Conservation (phyloP, 2,797 vertebrate species). For the Epinephelus awoara region DNA sequence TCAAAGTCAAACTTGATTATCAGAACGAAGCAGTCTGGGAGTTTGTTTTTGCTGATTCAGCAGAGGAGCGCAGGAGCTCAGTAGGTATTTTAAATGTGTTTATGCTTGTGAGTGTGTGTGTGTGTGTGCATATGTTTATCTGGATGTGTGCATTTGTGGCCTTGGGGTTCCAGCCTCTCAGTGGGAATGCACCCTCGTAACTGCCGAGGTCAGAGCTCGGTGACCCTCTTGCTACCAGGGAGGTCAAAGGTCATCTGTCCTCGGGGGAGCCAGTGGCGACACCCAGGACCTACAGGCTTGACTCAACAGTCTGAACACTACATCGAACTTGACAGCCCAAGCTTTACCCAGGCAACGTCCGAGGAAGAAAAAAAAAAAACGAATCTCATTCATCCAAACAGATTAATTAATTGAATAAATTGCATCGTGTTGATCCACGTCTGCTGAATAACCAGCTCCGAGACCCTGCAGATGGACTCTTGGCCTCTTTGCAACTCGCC, state of each 20-base stretch:
- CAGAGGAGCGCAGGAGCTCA: constrained; percentile 1
- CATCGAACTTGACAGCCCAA: constrained; percentile 63
- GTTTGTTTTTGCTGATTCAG: constrained; percentile 63
- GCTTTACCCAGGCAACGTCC: constrained; percentile 25
- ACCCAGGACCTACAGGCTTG: constrained; percentile 67
- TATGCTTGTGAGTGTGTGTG: constrained; percentile 34
- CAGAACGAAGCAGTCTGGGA: constrained; percentile 43
- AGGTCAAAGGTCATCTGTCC: constrained; percentile 66
- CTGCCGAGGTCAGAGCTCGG: constrained; percentile 72
- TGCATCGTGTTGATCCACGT: constrained; percentile 3
- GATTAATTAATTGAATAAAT: constrained; percentile 46
- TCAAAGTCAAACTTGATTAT: constrained; percentile 78
- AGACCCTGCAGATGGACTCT: constrained; percentile 32
- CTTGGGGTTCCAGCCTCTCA: constrained; percentile 58
- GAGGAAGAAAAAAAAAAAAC: constrained; percentile 3
- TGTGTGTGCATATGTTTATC: constrained; percentile 18
- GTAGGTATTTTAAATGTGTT: constrained; percentile 45
- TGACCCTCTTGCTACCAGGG: constrained; percentile 72
- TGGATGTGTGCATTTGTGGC: constrained; percentile 55
- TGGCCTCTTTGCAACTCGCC: constrained; percentile 43
- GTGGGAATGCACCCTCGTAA: constrained; percentile 77
- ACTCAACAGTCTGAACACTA: constrained; percentile 52
- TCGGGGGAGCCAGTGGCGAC: constrained; percentile 73
- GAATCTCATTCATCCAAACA: constrained; percentile 33
- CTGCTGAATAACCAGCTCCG: constrained; percentile 45